Percentiles rank a stretch among this genome's conserved stretches.
Conservation (phyloP, 2,888 invertebrate genomes). For the Drosophila koepferae region DNA sequence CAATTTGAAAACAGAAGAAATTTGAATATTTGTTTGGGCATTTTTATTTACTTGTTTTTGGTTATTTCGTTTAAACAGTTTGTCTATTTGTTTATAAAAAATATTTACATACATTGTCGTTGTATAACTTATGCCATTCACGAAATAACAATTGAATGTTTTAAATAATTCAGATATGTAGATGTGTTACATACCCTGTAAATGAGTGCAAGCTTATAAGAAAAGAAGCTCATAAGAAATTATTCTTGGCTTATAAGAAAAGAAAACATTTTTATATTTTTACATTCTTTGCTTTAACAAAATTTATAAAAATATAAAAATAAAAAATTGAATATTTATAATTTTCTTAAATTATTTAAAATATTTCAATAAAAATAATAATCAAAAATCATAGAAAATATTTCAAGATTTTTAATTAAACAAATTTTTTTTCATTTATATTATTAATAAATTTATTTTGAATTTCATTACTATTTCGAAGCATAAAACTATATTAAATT, state of each 20-base stretch:
- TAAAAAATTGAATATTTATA: no score
- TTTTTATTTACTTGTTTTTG: slow-evolving; percentile 13
- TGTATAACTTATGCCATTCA: slow-evolving; percentile 22
- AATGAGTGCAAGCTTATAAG: no score
- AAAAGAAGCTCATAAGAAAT: background rate
- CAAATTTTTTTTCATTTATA: no score
- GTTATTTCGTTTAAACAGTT: background rate
- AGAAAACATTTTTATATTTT: background rate
- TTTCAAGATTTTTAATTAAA: no score
- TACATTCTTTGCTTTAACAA: no score
- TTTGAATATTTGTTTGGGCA: background rate
- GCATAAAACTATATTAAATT: background rate
- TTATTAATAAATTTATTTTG: no score
- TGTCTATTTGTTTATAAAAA: slow-evolving; percentile 27
- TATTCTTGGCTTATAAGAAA: no score
- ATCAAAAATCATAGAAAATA: no score
- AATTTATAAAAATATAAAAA: background rate
- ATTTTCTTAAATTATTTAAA: no score
- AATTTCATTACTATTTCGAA: no score
- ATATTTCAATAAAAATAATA: no score
- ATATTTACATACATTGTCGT: slow-evolving; percentile 15
- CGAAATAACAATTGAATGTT: slow-evolving; percentile 19
- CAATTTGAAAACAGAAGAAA: background rate
- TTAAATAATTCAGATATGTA: background rate
- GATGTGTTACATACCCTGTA: background rate